Evolutionary conservation across 2,113 vertebrate genomes (phyloP), one percentile per base, ranked within the genome.

Genomic region (Dromas ardeola): DNA sequence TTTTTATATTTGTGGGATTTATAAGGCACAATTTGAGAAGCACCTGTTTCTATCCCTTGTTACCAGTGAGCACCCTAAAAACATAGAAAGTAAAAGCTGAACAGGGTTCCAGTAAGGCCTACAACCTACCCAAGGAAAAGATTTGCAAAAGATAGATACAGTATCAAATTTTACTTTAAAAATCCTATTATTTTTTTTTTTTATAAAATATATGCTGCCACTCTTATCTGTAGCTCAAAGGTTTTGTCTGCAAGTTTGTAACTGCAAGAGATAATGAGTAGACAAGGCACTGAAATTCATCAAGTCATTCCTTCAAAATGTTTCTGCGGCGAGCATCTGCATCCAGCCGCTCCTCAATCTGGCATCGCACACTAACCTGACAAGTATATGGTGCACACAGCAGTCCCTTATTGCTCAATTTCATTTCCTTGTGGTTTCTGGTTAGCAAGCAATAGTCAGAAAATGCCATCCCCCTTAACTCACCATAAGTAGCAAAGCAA

Each of bases 391-490:
- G 50, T 53, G 29, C 58, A 82, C 89, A 47, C 66, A 95, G 89
- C 78, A 94, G 78, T 86, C 34, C 32, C 67, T 91, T 95, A 89
- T 89, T 94, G 81, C 81, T 91, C 91, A 59, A 40, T 90, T 96
- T 85, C 29, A 66, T 93, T 91, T 95, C 45, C 59, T 88, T 74
- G 62, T 7, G 5, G 81, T 58, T 83, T 73, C 87, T 90, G 87
- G 86, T 96, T 93, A 93, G 71, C 53, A 81, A 93, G 92, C 50
- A 91, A 77, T 27, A 95, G 78, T 69, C 73, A 87, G 58, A 71
- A 97, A 62, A 91, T 85, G 58, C 70, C 58, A 82, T 47, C 6
- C 32, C 42, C 59, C 32, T 72, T 85, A 85, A 95, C 38, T 90
- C 74, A 53, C 56, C 32, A 0, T 32, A 88, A 85, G 53, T 3